phyloP scores from a whole-genome alignment of 2,888 invertebrate species.

The Pasiphila rectangulata region DNA sequence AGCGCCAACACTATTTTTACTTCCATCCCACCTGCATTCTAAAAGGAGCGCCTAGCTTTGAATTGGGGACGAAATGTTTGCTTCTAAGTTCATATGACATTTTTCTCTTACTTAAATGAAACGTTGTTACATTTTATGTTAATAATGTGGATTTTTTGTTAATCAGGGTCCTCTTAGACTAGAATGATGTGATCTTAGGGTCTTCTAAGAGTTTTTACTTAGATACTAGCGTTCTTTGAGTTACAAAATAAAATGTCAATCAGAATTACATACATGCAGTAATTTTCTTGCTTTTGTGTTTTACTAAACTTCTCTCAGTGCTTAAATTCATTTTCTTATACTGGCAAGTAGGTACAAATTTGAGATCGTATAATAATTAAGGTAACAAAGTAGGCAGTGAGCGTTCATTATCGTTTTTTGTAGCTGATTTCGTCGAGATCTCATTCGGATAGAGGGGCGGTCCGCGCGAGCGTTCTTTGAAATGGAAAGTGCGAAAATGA shows the following conservation, averaged over 20 bases:
- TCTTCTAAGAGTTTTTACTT: not conserved
- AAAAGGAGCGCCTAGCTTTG: conserved; percentile 12
- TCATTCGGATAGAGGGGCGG: conserved; percentile 79
- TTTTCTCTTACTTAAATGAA: conserved; percentile 18
- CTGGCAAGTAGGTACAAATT: conserved; percentile 77
- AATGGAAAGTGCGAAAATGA: conserved; percentile 82
- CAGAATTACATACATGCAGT: conserved; percentile 67
- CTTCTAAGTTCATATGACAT: conserved; percentile 17
- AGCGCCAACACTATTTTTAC: conserved; percentile 23
- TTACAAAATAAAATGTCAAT: conserved; percentile 60
- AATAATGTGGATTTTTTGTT: conserved; percentile 7
- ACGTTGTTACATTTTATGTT: conserved; percentile 11
- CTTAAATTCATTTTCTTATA: conserved; percentile 79
- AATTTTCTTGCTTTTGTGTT: conserved; percentile 79
- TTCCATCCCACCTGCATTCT: conserved; percentile 6
- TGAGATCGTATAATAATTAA: conserved; percentile 80
- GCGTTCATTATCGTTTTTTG: conserved; percentile 81
- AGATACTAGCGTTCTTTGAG: conserved; percentile 39
- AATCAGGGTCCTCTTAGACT: no score
- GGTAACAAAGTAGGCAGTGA: conserved; percentile 80
- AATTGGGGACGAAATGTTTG: conserved; percentile 15
- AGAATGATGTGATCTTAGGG: not conserved
- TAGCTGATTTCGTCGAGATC: conserved; percentile 80
- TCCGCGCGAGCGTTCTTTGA: conserved; percentile 74
- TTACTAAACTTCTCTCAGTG: conserved; percentile 73